Evolutionary conservation across 92 coral and sea anemone genomes (phyloP).

Genomic region (Micromussa lordhowensis): DNA sequence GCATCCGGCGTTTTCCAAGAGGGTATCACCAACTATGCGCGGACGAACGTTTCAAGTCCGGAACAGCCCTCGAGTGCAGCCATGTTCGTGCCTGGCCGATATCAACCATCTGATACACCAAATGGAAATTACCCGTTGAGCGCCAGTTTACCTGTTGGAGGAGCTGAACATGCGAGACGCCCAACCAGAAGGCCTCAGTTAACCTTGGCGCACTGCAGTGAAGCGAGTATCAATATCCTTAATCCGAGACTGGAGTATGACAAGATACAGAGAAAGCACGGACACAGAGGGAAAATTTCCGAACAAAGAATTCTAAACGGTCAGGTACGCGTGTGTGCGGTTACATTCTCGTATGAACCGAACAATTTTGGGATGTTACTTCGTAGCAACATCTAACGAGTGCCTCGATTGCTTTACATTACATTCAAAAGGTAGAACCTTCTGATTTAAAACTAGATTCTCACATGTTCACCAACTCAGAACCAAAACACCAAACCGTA

Average conservation of each 20-base stretch:
- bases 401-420: too few relatives aligned
- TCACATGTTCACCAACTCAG: neutral
- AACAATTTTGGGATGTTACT: neutral
- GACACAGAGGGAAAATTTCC: conserved; percentile 60
- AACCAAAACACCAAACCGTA: neutral
- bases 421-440: too few relatives aligned
- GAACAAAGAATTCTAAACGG: conserved; percentile 76
- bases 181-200: conserved; percentile 16
- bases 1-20: too few relatives aligned
- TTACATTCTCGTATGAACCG: neutral
- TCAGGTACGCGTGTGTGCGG: conserved; percentile 41
- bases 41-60: neutral
- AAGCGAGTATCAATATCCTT: conserved; percentile 51
- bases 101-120: neutral
- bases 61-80: neutral
- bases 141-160: neutral
- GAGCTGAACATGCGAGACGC: neutral
- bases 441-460: neutral
- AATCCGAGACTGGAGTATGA: conserved; percentile 72
- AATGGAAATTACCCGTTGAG: neutral
- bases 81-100: neutral
- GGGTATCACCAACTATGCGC: neutral
- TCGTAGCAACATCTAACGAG: too few relatives aligned
- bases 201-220: conserved; percentile 27
- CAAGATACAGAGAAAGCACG: conserved; percentile 72